Base-by-base conservation (phyloP, 1,140 invertebrate species). In the Aricia agestis region DNA sequence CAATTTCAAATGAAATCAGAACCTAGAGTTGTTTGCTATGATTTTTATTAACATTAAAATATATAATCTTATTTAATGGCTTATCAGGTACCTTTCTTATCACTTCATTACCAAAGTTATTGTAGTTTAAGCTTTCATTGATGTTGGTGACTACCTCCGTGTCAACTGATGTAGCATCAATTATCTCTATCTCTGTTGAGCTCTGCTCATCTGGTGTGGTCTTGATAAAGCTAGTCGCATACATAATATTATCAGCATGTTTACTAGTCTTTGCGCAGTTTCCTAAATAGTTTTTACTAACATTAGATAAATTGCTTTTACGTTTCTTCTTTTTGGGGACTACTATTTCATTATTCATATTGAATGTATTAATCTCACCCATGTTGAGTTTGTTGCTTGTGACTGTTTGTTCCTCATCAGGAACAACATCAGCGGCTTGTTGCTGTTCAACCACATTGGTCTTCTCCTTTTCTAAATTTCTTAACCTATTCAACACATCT, bases 401-500 rank as follows among this genome's bases (percentile, higher is more conserved):
- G 6, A 74, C 41, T 32, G 41, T 72, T 31, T 45, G 66, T 17
- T 68, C 1, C 25, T 25, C 25, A 25, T 25, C 25, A 25, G 25
- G 41, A 66, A 52, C 19, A 67, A 59, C 31, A 36, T 42, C 32
- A 17, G 57, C 58, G 31, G 71, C 42, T 58, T 15, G 45, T 17
- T 71, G 25, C 6, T 17, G 7, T 69, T 42, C 6, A 17, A 4
- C 13, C 15, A 15, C 69, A 57, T 32, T 19, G 69, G 41, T 41
- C n/a, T 11, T 63, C 61, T 81, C 76, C 69, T 76, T 78, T 36
- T 82, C 19, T 36, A 88, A 73, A 63, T 86, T 88, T 66, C 67
- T 79, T 6, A 87, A 71, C 59, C 87, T 74, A 13, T 68, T 78
- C 18, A 83, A n/a, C 0, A 97, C 92, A 86, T 95, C 95, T 72